Evolutionary conservation across 1,140 invertebrate species (phyloP).

Genomic region (Delia radicum): DNA sequence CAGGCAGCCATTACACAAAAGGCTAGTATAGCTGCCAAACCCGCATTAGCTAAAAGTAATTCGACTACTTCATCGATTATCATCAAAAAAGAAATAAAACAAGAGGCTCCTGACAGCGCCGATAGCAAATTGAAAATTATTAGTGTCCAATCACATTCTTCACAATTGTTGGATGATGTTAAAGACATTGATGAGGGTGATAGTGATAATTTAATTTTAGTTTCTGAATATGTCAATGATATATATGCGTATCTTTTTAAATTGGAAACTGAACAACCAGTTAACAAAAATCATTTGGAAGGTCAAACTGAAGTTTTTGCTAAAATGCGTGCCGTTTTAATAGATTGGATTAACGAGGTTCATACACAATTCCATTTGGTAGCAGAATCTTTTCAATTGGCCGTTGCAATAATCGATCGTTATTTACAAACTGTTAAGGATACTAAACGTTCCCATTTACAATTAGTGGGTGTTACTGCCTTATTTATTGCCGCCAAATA

Average conservation of each 20-base stretch:
- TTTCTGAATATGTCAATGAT: conserved; percentile 79
- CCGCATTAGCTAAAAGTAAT: not conserved
- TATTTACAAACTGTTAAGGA: conserved; percentile 76
- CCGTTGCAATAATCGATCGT: conserved; percentile 85
- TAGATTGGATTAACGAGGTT: conserved; percentile 95
- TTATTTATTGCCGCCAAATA: conserved; percentile 94
- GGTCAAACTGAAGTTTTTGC: conserved; percentile 63
- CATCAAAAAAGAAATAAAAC: not conserved
- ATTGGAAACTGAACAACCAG: conserved; percentile 65
- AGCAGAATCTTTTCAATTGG: conserved; percentile 89
- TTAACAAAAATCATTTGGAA: conserved; percentile 63
- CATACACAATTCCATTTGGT: conserved; percentile 83
- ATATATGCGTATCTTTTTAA: conserved; percentile 75
- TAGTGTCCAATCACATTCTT: not conserved
- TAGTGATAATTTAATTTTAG: conserved; percentile 70
- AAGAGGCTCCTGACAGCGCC: not conserved
- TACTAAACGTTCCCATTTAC: conserved; percentile 68
- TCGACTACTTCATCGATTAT: not conserved
- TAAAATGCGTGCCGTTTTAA: conserved; percentile 83
- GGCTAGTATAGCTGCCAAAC: conserved; percentile 21
- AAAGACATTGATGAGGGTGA: conserved; percentile 75
- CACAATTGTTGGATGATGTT: conserved; percentile 34
- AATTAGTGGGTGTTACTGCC: conserved; percentile 87
- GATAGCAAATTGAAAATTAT: conserved; percentile 7
- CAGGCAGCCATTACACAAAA: conserved; percentile 43